Conservation (phyloP, 1,140 invertebrate genomes). For the Bombus breviceps region DNA sequence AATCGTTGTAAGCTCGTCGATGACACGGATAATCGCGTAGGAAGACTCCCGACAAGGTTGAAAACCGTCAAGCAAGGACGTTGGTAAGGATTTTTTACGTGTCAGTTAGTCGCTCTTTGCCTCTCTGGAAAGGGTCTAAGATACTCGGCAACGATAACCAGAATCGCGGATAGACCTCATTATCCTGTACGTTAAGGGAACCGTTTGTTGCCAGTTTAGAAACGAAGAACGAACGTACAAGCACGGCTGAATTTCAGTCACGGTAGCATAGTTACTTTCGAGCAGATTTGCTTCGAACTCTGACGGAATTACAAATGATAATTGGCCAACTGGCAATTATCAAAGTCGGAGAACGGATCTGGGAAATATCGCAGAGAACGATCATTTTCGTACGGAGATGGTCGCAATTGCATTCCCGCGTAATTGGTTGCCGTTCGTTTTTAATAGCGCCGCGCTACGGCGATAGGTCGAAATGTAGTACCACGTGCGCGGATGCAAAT, state of each 20-base stretch:
- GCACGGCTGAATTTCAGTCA: not conserved
- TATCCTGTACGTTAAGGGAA: conserved; percentile 22
- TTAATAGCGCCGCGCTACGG: not conserved
- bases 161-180: not conserved
- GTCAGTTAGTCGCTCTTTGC: not conserved
- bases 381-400: conserved; percentile 6
- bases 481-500: conserved; percentile 31
- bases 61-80: conserved; percentile 29
- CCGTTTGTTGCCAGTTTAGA: not conserved
- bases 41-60: conserved; percentile 16
- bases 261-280: not conserved
- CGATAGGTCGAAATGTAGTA: conserved; percentile 14
- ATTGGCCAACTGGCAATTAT: conserved; percentile 11
- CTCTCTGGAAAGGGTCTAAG: not conserved
- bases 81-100: not conserved
- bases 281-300: not conserved
- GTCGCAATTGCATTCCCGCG: conserved; percentile 38
- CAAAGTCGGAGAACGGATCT: conserved; percentile 10
- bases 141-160: not conserved
- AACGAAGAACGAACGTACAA: not conserved
- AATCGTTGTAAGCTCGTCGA: not conserved
- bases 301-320: conserved; percentile 35
- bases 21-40: conserved; percentile 19
- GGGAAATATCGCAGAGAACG: not conserved
- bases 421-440: conserved; percentile 37